A percentile compares a stretch with the other conserved stretches of the same genome.
Conservation (phyloP, 2,113 vertebrate species). For the Lathamus discolor region DNA sequence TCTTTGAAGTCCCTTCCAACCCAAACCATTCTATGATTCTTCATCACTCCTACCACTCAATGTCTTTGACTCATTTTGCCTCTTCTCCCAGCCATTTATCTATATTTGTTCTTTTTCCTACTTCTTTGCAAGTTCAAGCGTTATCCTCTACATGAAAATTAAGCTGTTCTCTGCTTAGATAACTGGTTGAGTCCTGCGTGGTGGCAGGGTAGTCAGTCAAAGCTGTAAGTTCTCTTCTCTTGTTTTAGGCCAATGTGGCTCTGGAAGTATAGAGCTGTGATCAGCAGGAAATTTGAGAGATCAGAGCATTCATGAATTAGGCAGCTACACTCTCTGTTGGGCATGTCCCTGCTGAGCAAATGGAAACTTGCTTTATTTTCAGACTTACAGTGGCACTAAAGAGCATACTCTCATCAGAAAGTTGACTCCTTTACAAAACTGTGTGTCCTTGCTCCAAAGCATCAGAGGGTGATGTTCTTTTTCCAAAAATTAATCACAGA, state of each 20-base stretch:
- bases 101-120: fast-evolving
- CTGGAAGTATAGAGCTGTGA: neutral
- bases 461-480: neutral
- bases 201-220: neutral
- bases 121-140: neutral
- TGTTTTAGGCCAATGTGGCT: fast-evolving
- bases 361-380: neutral
- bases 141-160: neutral
- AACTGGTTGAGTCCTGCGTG: neutral
- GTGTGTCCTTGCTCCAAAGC: neutral
- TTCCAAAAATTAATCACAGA: neutral
- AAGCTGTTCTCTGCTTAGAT: neutral
- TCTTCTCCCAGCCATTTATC: neutral
- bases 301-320: neutral
- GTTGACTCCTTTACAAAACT: neutral
- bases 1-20: neutral
- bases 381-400: neutral
- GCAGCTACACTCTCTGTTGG: neutral
- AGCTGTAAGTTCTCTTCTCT: neutral
- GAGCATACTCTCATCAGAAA: neutral
- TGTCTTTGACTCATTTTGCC: neutral
- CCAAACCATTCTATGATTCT: neutral
- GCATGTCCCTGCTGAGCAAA: neutral
- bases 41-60: neutral
- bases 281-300: neutral